phyloP scores from a whole-genome alignment of 2,888 invertebrate genomes.

The Meandrusa payeni region DNA sequence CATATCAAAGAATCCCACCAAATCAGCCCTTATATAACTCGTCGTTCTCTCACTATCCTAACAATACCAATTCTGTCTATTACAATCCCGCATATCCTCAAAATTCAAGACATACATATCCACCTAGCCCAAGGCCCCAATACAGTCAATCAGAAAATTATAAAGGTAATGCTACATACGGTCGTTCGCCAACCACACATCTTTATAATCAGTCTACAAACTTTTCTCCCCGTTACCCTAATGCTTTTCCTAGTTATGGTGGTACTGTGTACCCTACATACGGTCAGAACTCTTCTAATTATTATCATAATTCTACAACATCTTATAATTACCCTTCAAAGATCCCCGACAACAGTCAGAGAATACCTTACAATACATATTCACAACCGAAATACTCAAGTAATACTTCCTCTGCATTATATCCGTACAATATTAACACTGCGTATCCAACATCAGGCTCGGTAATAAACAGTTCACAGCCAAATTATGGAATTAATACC shows the following conservation, averaged over 20 bases:
- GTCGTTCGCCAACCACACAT: too few species aligned
- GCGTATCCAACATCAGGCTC: conserved; percentile 14
- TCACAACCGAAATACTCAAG: too few species aligned
- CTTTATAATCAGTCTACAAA: too few species aligned
- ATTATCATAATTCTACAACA: too few species aligned
- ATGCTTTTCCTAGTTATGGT: too few species aligned
- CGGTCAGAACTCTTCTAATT: too few species aligned
- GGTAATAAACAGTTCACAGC: conserved; percentile 26
- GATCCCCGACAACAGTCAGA: too few species aligned
- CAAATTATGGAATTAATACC: conserved; percentile 20
- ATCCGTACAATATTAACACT: conserved; percentile 4
- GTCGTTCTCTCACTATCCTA: not conserved
- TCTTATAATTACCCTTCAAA: too few species aligned
- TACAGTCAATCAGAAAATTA: conserved; percentile 26
- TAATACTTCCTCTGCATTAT: not conserved
- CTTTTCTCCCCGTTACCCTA: too few species aligned
- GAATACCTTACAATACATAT: too few species aligned
- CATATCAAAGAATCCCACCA: not conserved
- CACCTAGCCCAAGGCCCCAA: conserved; percentile 28
- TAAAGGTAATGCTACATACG: conserved; percentile 4
- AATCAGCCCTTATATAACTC: not conserved
- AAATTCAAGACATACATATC: conserved; percentile 25
- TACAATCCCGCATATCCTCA: conserved; percentile 28
- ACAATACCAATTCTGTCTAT: conserved; percentile 27
- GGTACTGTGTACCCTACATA: too few species aligned